phyloP scores from a whole-genome alignment of 2,113 vertebrate genomes.

The Aleadryas rufinucha region DNA sequence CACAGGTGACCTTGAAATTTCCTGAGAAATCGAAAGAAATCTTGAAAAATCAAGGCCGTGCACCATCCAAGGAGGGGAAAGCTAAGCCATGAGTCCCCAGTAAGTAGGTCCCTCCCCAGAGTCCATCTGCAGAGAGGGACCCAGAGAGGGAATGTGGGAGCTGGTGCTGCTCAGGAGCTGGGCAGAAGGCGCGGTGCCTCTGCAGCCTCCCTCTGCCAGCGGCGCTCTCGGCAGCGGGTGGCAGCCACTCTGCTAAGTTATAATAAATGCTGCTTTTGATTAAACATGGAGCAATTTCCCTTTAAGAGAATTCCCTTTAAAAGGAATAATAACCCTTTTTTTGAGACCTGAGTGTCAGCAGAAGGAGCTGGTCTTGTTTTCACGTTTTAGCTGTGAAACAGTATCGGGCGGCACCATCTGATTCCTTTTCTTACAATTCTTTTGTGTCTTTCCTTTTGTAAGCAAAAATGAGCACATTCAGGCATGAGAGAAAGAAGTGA shows the following conservation, averaged over 20 bases:
- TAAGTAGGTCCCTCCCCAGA: neutral
- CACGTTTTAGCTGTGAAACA: slow-evolving; percentile 44
- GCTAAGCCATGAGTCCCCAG: neutral
- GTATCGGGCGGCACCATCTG: slow-evolving; percentile 59
- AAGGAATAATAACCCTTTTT: slow-evolving; percentile 43
- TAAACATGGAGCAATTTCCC: neutral
- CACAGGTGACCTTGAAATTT: accelerated
- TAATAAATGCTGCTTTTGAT: neutral
- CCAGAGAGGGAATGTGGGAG: accelerated
- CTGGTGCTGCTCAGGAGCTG: neutral
- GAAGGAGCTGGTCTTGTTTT: slow-evolving; percentile 57
- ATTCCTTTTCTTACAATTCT: slow-evolving; percentile 66
- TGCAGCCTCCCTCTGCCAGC: neutral
- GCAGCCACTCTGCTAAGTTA: neutral
- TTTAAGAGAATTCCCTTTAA: slow-evolving; percentile 47
- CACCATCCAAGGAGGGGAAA: too few relatives aligned
- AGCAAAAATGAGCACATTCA: slow-evolving; percentile 67
- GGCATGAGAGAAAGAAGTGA: slow-evolving; percentile 46
- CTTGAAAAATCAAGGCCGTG: neutral
- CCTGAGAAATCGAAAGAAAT: neutral
- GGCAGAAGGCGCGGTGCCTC: neutral
- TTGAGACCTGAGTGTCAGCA: neutral
- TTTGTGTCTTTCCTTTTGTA: slow-evolving; percentile 68
- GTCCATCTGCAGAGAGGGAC: neutral
- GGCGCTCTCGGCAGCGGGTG: accelerated